Evolutionary conservation across 2,888 invertebrate genomes (phyloP).

Genomic region (Drosophila mulleri): DNA sequence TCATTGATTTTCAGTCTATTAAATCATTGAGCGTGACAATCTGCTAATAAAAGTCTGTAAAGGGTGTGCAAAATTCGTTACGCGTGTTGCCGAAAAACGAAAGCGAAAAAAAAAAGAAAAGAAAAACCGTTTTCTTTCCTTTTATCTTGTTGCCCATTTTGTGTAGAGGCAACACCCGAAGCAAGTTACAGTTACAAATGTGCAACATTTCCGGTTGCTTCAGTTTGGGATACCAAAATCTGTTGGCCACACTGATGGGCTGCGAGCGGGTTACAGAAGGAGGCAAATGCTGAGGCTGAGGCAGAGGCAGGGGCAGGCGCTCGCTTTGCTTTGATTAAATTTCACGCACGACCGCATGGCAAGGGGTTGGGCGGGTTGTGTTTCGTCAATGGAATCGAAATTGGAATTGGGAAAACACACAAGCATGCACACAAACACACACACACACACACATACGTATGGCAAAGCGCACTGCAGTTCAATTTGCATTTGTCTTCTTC

Average conservation of each 20-base stretch:
- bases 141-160: constrained; percentile 43
- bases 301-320: constrained; percentile 13
- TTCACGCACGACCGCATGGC: constrained; percentile 76
- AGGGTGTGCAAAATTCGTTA: constrained; percentile 50
- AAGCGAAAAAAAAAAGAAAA: background rate
- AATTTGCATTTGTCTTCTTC: constrained; percentile 68
- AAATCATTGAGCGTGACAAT: constrained; percentile 19
- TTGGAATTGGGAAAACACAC: constrained; percentile 41
- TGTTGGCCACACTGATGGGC: constrained; percentile 72
- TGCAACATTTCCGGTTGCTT: constrained; percentile 76
- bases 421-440: constrained; percentile 5
- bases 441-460: background rate
- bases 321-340: constrained; percentile 73
- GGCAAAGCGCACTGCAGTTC: constrained; percentile 43
- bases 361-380: constrained; percentile 29
- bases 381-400: constrained; percentile 35
- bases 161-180: constrained; percentile 39
- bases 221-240: constrained; percentile 74
- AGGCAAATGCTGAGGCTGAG: background rate
- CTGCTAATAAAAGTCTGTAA: constrained; percentile 32
- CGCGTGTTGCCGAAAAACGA: constrained; percentile 3
- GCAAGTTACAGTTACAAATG: constrained; percentile 74
- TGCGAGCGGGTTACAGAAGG: constrained; percentile 36
- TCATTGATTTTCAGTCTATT: constrained; percentile 3
- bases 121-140: constrained; percentile 37